phyloP scores from a whole-genome alignment of 2,888 invertebrate species.

The Amphimallon solstitiale region DNA sequence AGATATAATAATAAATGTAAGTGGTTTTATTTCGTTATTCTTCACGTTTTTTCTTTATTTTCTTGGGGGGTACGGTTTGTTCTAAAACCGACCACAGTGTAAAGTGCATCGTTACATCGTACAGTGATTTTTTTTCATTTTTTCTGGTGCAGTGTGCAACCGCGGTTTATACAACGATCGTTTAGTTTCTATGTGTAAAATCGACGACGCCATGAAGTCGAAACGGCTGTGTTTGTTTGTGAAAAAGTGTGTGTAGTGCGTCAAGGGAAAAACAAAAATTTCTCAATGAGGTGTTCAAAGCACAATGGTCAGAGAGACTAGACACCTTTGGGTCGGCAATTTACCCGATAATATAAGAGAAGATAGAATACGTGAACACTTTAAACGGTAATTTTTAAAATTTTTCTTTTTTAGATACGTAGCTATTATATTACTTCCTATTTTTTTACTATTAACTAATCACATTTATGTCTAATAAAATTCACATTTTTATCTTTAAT shows the following conservation, averaged over 20 bases:
- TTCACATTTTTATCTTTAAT: slow-evolving; percentile 2
- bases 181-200: slow-evolving; percentile 27
- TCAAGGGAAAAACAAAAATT: slow-evolving; percentile 70
- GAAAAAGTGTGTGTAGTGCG: slow-evolving; percentile 56
- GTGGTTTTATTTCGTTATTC: slow-evolving; percentile 29
- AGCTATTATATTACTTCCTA: slow-evolving; percentile 31
- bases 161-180: slow-evolving; percentile 29
- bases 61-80: slow-evolving; percentile 7
- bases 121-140: slow-evolving; percentile 34
- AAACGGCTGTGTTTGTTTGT: slow-evolving; percentile 59
- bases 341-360: slow-evolving; percentile 99
- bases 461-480: slow-evolving; percentile 16
- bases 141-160: slow-evolving; percentile 43
- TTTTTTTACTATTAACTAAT: slow-evolving; percentile 26
- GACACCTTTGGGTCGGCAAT: slow-evolving; percentile 99
- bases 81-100: slow-evolving; percentile 5
- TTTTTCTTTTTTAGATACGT: background rate
- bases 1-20: slow-evolving; percentile 15
- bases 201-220: slow-evolving; percentile 52
- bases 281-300: slow-evolving; percentile 92
- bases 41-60: slow-evolving; percentile 15
- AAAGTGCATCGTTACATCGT: slow-evolving; percentile 43
- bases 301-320: slow-evolving; percentile 99
- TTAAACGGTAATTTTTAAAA: slow-evolving; percentile 84
- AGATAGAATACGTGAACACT: slow-evolving; percentile 96